These are phyloP conservation scores for Syndactyla subalaris DNA, from an alignment of 2,797 vertebrate genomes.

Conservation along the genomic window DNA sequence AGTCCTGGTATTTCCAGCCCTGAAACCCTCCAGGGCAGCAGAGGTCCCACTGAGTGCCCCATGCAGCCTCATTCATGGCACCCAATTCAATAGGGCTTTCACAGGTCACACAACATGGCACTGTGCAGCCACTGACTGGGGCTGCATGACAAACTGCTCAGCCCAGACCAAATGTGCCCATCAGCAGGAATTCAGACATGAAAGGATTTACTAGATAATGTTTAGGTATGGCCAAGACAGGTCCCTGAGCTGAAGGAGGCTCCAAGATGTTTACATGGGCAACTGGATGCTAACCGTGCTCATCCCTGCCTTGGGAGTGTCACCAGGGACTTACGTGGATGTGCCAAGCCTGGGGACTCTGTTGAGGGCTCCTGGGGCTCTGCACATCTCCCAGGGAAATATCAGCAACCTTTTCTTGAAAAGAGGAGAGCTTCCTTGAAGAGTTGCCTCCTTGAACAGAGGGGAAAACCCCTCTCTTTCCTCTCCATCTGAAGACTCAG, in stretches of 20 bases:
- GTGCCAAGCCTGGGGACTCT: not conserved
- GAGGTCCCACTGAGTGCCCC: not conserved
- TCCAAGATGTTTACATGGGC: not conserved
- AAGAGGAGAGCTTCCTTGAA: not conserved
- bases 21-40: not conserved
- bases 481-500: not conserved
- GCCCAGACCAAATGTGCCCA: not conserved
- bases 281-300: not conserved
- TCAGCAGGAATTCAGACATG: not conserved
- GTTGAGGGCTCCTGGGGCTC: not conserved
- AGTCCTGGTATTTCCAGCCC: not conserved
- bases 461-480: not conserved
- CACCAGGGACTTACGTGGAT: not conserved
- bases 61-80: rapidly evolving
- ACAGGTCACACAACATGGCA: not conserved
- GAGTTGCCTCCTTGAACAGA: not conserved
- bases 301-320: not conserved
- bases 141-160: not conserved
- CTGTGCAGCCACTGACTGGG: rapidly evolving
- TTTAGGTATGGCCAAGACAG: not conserved
- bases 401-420: not conserved
- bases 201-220: not conserved
- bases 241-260: not conserved
- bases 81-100: not conserved
- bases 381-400: not conserved